Evolutionary conservation across 2,888 invertebrate species (phyloP).

Genomic region (Acleris holmiana): DNA sequence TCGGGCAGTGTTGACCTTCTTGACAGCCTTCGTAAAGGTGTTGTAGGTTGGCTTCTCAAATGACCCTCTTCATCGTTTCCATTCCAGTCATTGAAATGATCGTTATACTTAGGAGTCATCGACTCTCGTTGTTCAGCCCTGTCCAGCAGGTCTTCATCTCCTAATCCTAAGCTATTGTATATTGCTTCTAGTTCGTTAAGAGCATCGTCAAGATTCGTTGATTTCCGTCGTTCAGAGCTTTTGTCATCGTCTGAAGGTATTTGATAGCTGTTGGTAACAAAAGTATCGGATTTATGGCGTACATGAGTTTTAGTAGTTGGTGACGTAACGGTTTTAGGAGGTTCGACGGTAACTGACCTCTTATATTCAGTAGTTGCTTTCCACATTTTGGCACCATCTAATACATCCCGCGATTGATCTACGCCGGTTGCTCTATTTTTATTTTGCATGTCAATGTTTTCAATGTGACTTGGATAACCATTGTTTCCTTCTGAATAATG

Average conservation of each 20-base stretch:
- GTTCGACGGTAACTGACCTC: conserved; percentile 69
- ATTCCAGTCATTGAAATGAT: conserved; percentile 80
- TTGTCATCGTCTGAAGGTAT: conserved; percentile 78
- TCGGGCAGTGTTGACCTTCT: conserved; percentile 85
- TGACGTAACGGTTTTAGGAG: conserved; percentile 61
- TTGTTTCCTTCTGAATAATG: conserved; percentile 58
- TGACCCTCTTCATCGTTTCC: conserved; percentile 78
- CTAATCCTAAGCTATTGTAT: conserved; percentile 93
- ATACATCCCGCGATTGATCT: conserved; percentile 61
- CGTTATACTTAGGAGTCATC: conserved; percentile 81
- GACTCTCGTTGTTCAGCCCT: conserved; percentile 90
- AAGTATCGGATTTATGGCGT: conserved; percentile 78
- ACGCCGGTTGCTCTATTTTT: conserved; percentile 48
- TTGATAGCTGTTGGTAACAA: conserved; percentile 64
- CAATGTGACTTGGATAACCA: conserved; percentile 65
- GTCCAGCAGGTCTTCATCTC: conserved; percentile 92
- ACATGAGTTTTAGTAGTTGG: conserved; percentile 72
- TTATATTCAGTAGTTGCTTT: conserved; percentile 80
- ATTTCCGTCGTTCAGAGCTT: conserved; percentile 85
- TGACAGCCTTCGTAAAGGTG: conserved; percentile 69
- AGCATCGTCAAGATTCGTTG: conserved; percentile 93
- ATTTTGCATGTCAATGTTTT: conserved; percentile 48
- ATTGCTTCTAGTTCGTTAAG: conserved; percentile 96
- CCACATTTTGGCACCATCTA: conserved; percentile 76
- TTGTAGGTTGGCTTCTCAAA: conserved; percentile 75